A percentile compares a stretch with the other conserved stretches of the same genome.
Conservation (phyloP, 2,888 invertebrate species). For the Cantharis flavilabris region DNA sequence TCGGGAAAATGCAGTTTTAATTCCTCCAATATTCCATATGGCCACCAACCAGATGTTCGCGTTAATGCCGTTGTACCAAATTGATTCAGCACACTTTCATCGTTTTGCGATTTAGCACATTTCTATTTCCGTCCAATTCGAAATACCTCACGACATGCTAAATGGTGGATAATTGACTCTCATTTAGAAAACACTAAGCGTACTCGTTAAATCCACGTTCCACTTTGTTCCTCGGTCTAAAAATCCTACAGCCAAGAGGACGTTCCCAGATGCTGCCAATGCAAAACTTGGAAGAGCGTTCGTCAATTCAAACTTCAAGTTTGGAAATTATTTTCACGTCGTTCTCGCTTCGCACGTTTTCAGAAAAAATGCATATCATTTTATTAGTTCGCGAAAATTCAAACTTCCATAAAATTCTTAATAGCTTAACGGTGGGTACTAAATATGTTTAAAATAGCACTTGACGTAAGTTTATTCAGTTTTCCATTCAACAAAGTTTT, state of each 20-base stretch:
- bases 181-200: neutral
- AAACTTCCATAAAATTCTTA: neutral
- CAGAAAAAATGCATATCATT: neutral
- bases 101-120: neutral
- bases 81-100: neutral
- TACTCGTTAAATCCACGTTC: neutral
- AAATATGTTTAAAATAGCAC: neutral
- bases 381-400: neutral
- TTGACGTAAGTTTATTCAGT: neutral
- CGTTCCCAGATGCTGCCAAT: neutral
- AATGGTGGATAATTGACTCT: neutral
- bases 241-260: neutral
- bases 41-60: neutral
- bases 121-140: neutral
- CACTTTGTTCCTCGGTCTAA: neutral
- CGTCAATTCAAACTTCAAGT: neutral
- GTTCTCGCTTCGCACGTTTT: neutral
- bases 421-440: neutral
- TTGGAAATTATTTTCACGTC: neutral
- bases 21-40: neutral
- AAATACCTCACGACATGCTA: neutral
- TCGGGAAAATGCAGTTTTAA: neutral
- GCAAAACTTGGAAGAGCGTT: neutral
- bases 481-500: neutral
- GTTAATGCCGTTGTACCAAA: neutral